Evolutionary conservation across 2,113 vertebrate species (phyloP), one percentile per base, ranked within the genome.

Genomic region (Verasper variegatus): DNA sequence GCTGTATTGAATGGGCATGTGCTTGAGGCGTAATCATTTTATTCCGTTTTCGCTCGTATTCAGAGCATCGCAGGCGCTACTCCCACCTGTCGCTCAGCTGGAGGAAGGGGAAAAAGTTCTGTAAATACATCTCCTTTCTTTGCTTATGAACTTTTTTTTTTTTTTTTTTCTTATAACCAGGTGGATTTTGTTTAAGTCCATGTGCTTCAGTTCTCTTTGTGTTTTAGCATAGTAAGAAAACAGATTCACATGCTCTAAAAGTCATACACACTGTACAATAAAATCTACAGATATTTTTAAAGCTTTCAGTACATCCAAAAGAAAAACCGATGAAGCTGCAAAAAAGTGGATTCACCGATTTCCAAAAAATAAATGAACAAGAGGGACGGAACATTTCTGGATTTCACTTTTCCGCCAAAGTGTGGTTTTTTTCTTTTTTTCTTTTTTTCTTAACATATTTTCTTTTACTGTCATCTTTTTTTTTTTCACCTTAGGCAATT

Each of bases 191-290:
- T 65, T 71, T 63, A 55, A 74, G 86, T 88, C 85, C 76, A 74
- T 93, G 91, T 92, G 89, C 89, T 92, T 89, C 66, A 88, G 81
- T 88, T 87, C 69, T 87, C 82, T 84, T 89, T 88, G 85, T 92
- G 85, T 93, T 86, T 84, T 89, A 88, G 87, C 90, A 90, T 91
- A 85, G 85, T 92, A 92, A 86, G 90, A 92, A 92, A 94, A 94
- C 83, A 74, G 80, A 82, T 88, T 91, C 74, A 94, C 94, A 95
- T 95, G 94, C 94, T 93, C 91, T 87, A 93, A 92, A 93, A 91
- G 77, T 92, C 92, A 92, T 87, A 93, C 91, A 93, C 92, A 86
- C 86, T 94, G 91, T 94, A 95, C 94, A 95, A 76, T 91, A 88
- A 88, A 91, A 94, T 94, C 88, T 93, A 94, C 93, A 94, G 72